phyloP scores from a whole-genome alignment of 37 sponge, comb jelly and placozoan species.

The Theonella swinhoei region DNA sequence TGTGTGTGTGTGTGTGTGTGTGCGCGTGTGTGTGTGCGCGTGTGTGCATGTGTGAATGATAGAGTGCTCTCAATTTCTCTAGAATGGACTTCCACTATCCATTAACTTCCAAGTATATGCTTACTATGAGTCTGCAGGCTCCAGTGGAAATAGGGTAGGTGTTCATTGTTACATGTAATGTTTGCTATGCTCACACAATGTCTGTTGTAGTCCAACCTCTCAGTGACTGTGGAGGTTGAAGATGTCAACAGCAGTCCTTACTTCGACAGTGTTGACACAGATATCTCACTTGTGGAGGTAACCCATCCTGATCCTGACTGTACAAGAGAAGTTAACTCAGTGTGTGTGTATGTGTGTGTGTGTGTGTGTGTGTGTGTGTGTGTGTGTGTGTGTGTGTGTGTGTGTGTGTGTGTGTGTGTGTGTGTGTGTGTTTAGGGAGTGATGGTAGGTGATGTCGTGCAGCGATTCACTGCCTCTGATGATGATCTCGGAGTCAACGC shows the following conservation, averaged over 20 bases:
- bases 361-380: too few species aligned
- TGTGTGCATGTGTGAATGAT: too few species aligned
- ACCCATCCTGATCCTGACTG: background rate
- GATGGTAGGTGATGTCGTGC: background rate
- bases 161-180: background rate
- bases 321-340: background rate
- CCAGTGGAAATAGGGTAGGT: slow-evolving; percentile 23
- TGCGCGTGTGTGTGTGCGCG: too few species aligned
- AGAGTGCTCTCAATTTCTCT: too few species aligned
- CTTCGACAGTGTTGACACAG: background rate
- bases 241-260: slow-evolving; percentile 33
- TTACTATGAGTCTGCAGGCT: slow-evolving; percentile 26
- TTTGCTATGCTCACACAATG: background rate
- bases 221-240: slow-evolving; percentile 18
- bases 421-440: too few species aligned
- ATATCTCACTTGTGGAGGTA: slow-evolving; percentile 6
- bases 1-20: too few species aligned
- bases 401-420: too few species aligned
- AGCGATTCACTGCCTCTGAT: slow-evolving; percentile 15
- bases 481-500: slow-evolving; percentile 31
- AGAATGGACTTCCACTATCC: background rate
- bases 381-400: too few species aligned
- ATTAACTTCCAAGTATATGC: slow-evolving; percentile 21
- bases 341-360: background rate
- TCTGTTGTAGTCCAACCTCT: slow-evolving; percentile 24